A percentile compares a stretch with the other conserved stretches of the same genome.
Conservation (phyloP, 2,113 vertebrate genomes). For the Triplophysa tibetana region DNA sequence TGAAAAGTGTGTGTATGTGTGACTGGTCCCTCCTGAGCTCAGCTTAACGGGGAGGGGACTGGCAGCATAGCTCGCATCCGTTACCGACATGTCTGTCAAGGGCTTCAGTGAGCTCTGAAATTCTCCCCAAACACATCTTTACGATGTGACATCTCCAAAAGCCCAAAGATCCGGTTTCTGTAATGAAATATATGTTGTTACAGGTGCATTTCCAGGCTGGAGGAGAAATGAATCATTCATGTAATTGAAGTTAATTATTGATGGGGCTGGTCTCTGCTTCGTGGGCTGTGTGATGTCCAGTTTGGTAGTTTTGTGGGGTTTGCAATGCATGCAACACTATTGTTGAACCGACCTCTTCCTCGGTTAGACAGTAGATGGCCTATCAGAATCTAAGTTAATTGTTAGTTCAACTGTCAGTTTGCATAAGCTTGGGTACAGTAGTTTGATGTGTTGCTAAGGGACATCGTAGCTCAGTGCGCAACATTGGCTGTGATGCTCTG, state of each 20-base stretch:
- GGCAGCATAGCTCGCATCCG: conserved; percentile 9
- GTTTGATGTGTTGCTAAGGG: not conserved
- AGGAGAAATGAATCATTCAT: conserved; percentile 55
- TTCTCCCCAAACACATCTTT: conserved; percentile 32
- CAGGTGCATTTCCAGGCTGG: conserved; percentile 50
- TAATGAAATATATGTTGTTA: conserved; percentile 56
- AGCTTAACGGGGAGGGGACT: conserved; percentile 9
- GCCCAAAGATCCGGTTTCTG: conserved; percentile 36
- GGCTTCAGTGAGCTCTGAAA: conserved; percentile 45
- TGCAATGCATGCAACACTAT: not conserved
- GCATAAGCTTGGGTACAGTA: not conserved
- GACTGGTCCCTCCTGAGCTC: conserved; percentile 22
- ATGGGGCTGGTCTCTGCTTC: conserved; percentile 46
- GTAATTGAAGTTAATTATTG: conserved; percentile 51
- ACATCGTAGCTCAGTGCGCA: not conserved
- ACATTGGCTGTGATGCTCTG: not conserved
- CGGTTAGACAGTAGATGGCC: not conserved
- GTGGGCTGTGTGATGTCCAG: conserved; percentile 33
- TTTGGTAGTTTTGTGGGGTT: conserved; percentile 5
- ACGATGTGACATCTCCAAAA: conserved; percentile 36
- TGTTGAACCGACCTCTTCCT: not conserved
- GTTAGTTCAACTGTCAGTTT: not conserved
- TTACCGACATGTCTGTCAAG: conserved; percentile 37
- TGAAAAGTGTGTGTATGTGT: conserved; percentile 17
- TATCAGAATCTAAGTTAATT: not conserved